Percentiles rank a stretch among this genome's conserved stretches.
These are phyloP conservation scores for Drosophila willistoni DNA, from an alignment of 1,140 invertebrate genomes.

Conservation along the genomic window DNA sequence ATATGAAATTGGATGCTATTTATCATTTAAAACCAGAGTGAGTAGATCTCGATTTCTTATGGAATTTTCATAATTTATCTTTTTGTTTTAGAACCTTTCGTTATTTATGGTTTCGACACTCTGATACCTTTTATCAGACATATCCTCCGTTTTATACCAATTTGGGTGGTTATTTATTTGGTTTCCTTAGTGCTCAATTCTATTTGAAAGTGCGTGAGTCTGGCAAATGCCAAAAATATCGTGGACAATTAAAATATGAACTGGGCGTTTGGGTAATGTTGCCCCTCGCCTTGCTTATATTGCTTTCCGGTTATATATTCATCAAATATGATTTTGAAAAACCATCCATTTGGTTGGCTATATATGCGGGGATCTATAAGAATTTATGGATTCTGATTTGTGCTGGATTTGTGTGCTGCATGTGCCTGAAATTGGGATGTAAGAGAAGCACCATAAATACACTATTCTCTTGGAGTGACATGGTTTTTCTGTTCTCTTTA, in stretches of 20 bases:
- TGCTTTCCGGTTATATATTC: conserved; percentile 66
- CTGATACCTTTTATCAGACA: conserved; percentile 63
- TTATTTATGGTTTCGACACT: conserved; percentile 66
- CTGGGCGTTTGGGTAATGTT: conserved; percentile 55
- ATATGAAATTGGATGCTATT: conserved; percentile 78
- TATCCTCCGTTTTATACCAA: conserved; percentile 74
- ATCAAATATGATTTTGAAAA: conserved; percentile 65
- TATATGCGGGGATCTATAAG: conserved; percentile 71
- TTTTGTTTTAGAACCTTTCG: conserved; percentile 62
- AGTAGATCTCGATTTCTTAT: conserved; percentile 41
- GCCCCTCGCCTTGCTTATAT: conserved; percentile 34
- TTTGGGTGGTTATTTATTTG: conserved; percentile 71
- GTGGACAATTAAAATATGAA: conserved; percentile 41
- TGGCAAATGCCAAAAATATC: not conserved
- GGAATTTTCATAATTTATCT: not conserved
- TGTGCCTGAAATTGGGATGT: conserved; percentile 72
- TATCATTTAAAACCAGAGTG: conserved; percentile 84
- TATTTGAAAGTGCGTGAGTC: conserved; percentile 48
- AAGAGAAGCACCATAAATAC: conserved; percentile 10
- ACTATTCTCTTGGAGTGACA: not conserved
- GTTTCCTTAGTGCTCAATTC: conserved; percentile 61
- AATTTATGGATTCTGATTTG: conserved; percentile 71
- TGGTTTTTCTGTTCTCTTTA: conserved; percentile 22
- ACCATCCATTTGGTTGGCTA: conserved; percentile 69
- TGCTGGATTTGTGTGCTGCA: conserved; percentile 55